Evolutionary conservation across 2,888 invertebrate species (phyloP), one percentile per base, ranked within the genome.

Genomic region (Agriotes lineatus): DNA sequence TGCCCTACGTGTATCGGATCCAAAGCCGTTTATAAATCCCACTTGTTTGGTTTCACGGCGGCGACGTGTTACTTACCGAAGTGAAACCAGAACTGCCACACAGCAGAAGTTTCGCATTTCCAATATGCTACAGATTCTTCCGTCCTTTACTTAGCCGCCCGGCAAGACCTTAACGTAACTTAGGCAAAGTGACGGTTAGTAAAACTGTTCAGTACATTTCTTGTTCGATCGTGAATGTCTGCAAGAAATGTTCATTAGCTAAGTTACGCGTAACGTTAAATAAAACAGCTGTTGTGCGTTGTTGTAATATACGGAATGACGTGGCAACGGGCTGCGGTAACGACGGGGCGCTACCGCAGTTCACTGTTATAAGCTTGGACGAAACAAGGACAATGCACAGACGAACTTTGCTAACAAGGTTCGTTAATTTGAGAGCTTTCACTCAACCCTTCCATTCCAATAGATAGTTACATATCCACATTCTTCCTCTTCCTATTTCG

Each of bases 241-340:
- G 65, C 72, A 71, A 75, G 74, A 73, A 73, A 72, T 59, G 73
- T 75, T 75, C 73, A 74, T 76, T 75, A 74, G 74, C 72, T 70
- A 74, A 76, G 72, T 75, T 75, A 73, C 69, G 74, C 69, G 71
- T 76, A 72, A 75, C 75, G 72, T 76, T 74, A 75, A 76, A 75
- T 75, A 76, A 76, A 76, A 74, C 75, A 75, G 75, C 76, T 75
- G 74, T 75, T 73, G 73, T 74, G 73, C 74, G 72, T 76, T 74
- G 74, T 75, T 75, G 72, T 74, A 74, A 70, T 72, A 74, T 70
- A 65, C 72, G 67, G 71, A 73, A 76, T 74, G 72, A 73, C 73
- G 76, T 75, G 75, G 75, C 76, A 74, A 75, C 75, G 69, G 74
- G 68, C 76, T 76, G 70, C 50, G 70, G 72, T 72, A 73, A 73